Conservation (phyloP, 2,113 vertebrate genomes). For the Hemibates koningsi region DNA sequence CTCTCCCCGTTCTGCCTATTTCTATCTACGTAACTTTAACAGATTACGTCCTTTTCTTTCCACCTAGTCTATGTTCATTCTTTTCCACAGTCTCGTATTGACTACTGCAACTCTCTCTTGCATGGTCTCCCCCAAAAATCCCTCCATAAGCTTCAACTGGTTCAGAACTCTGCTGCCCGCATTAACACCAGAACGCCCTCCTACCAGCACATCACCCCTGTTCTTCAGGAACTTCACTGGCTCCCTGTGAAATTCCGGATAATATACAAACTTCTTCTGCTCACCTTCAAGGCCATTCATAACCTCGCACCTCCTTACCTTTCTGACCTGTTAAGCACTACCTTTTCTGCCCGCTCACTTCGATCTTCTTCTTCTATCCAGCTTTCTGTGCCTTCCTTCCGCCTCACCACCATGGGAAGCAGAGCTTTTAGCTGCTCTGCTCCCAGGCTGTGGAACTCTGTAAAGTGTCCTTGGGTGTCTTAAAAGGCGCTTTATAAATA, state of each 20-base stretch:
- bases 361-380: neutral
- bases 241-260: neutral
- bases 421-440: neutral
- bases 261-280: neutral
- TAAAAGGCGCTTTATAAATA: neutral
- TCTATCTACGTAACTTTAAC: neutral
- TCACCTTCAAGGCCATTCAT: neutral
- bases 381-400: neutral
- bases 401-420: neutral
- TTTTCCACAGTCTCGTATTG: neutral
- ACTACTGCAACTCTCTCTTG: neutral
- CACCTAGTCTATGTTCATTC: neutral
- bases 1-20: fast-evolving
- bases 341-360: fast-evolving
- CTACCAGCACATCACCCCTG: neutral
- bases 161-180: neutral
- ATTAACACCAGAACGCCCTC: fast-evolving
- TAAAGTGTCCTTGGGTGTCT: neutral
- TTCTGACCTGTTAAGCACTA: neutral
- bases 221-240: neutral
- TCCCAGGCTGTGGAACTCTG: neutral
- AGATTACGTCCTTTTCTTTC: neutral
- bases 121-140: neutral
- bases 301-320: neutral
- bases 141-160: neutral